Conservation (phyloP, 2,888 invertebrate species). For the Zygothrica quintamaculata region DNA sequence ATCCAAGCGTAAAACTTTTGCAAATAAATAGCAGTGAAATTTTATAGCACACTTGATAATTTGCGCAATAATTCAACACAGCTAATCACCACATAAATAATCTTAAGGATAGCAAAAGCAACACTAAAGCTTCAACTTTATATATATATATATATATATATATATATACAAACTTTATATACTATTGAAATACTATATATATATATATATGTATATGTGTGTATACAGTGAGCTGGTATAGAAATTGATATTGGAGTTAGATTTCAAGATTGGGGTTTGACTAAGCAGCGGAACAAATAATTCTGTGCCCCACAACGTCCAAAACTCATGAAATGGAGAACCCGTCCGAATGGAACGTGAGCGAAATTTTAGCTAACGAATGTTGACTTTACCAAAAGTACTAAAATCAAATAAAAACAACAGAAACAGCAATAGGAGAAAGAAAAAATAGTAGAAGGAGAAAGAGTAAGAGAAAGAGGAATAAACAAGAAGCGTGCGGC, state of each 20-base stretch:
- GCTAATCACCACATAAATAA: slow-evolving; percentile 84
- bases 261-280: slow-evolving; percentile 23
- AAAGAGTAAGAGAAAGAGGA: slow-evolving; percentile 41
- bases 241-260: slow-evolving; percentile 2
- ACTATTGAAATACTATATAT: too few species aligned
- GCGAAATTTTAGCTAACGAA: slow-evolving; percentile 76
- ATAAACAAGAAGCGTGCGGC: slow-evolving; percentile 33
- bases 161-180: slow-evolving; percentile 13
- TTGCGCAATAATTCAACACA: slow-evolving; percentile 80
- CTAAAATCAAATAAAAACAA: slow-evolving; percentile 76
- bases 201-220: slow-evolving; percentile 7
- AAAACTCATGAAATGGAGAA: slow-evolving; percentile 69
- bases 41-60: slow-evolving; percentile 83
- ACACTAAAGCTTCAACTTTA: slow-evolving; percentile 13
- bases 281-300: slow-evolving; percentile 58
- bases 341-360: slow-evolving; percentile 67
- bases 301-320: slow-evolving; percentile 25
- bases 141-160: slow-evolving; percentile 4
- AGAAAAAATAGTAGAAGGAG: slow-evolving; percentile 44
- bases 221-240: slow-evolving; percentile 9
- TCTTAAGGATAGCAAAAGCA: slow-evolving; percentile 63
- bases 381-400: slow-evolving; percentile 74
- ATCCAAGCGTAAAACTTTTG: slow-evolving; percentile 57
- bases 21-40: slow-evolving; percentile 72
- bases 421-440: slow-evolving; percentile 38